Evolutionary conservation across 2,113 vertebrate species (phyloP).

Genomic region (Hypomesus transpacificus): DNA sequence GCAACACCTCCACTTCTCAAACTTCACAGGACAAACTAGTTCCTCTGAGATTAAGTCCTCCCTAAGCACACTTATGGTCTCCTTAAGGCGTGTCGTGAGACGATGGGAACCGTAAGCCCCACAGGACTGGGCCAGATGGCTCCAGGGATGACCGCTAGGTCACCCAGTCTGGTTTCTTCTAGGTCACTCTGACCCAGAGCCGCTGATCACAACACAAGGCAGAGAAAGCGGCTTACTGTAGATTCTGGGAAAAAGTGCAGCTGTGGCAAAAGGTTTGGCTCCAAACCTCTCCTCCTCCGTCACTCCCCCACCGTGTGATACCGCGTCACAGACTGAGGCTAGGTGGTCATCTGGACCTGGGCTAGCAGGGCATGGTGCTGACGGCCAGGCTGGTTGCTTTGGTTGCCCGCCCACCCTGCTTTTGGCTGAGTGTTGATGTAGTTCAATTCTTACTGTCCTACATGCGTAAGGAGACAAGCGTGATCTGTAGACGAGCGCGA

Average conservation of each 20-base stretch:
- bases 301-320: too few relatives aligned
- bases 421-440: too few relatives aligned
- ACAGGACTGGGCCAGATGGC: slow-evolving; percentile 69
- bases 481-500: too few relatives aligned
- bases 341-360: too few relatives aligned
- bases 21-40: slow-evolving; percentile 44
- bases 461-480: too few relatives aligned
- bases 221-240: slow-evolving; percentile 59
- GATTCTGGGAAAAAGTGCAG: slow-evolving; percentile 42
- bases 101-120: slow-evolving; percentile 63
- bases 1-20: background rate
- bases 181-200: slow-evolving; percentile 58
- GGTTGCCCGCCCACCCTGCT: too few relatives aligned
- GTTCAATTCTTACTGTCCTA: too few relatives aligned
- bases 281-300: slow-evolving; percentile 20
- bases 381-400: too few relatives aligned
- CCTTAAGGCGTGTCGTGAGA: slow-evolving; percentile 67
- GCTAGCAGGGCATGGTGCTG: too few relatives aligned
- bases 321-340: too few relatives aligned
- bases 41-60: slow-evolving; percentile 69
- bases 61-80: slow-evolving; percentile 66
- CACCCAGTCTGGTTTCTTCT: slow-evolving; percentile 65
- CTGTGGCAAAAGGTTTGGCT: slow-evolving; percentile 48
- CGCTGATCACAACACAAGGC: slow-evolving; percentile 34
- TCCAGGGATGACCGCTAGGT: slow-evolving; percentile 66